Evolutionary conservation across 2,797 vertebrate genomes (phyloP).

Genomic region (Lepus oiostolus): DNA sequence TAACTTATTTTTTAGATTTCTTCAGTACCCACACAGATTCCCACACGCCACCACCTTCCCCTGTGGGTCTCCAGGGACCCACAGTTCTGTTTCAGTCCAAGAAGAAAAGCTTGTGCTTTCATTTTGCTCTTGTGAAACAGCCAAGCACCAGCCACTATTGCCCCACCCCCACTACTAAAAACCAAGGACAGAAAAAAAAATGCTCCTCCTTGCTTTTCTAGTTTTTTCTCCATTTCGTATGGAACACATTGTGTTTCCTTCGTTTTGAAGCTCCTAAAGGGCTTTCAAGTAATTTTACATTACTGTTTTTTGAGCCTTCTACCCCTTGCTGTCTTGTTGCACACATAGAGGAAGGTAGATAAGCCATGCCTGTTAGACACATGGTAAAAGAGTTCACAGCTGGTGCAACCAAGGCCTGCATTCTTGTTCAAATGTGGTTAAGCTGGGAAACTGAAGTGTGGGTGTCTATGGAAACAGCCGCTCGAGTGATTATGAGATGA

Average conservation of each 20-base stretch:
- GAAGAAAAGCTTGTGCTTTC: slow-evolving; percentile 52
- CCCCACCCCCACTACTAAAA: not conserved
- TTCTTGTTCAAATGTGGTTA: slow-evolving; percentile 66
- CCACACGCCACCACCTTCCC: not conserved
- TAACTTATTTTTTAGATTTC: slow-evolving; percentile 46
- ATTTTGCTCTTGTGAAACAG: slow-evolving; percentile 65
- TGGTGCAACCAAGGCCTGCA: slow-evolving; percentile 29
- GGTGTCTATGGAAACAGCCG: slow-evolving; percentile 70
- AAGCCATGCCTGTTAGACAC: slow-evolving; percentile 49
- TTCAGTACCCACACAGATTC: slow-evolving; percentile 45
- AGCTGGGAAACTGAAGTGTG: slow-evolving; percentile 48
- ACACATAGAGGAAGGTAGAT: slow-evolving; percentile 75
- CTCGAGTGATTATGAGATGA: slow-evolving; percentile 49
- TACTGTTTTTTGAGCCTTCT: not conserved
- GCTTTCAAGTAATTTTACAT: slow-evolving; percentile 43
- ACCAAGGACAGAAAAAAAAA: not conserved
- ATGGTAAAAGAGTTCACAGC: slow-evolving; percentile 61
- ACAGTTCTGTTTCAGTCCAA: slow-evolving; percentile 49
- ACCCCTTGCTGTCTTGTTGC: not conserved
- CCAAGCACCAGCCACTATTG: not conserved
- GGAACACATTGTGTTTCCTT: slow-evolving; percentile 56
- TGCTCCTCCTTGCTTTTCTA: slow-evolving; percentile 19
- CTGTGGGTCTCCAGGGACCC: not conserved
- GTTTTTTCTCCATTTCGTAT: slow-evolving; percentile 35
- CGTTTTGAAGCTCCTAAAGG: slow-evolving; percentile 29